These are phyloP conservation scores for Microcebus tavaratra DNA, from an alignment of 2,113 vertebrate genomes.

Conservation along the genomic window DNA sequence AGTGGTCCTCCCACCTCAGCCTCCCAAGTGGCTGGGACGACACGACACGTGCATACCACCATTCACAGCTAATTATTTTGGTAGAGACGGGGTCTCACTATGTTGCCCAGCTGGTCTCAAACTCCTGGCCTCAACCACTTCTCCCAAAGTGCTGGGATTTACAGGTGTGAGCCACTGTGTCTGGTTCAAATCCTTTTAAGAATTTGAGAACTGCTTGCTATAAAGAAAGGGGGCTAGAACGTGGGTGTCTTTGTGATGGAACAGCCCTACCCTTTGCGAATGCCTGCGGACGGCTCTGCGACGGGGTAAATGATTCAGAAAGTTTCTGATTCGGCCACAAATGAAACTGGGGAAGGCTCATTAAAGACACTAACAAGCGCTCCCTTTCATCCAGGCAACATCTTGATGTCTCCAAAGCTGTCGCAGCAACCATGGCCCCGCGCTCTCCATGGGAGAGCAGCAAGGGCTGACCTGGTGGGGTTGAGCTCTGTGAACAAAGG, in stretches of 20 bases:
- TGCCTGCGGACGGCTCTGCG: not conserved
- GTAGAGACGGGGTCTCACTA: too few relatives aligned
- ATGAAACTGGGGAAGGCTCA: conserved; percentile 55
- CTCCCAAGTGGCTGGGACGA: too few relatives aligned
- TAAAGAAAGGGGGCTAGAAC: not conserved
- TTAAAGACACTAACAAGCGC: not conserved
- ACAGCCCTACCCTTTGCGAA: not conserved
- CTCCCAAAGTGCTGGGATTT: too few relatives aligned
- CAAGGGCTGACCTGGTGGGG: not conserved
- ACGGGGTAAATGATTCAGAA: conserved; percentile 63
- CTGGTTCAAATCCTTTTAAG: not conserved
- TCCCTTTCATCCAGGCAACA: conserved; percentile 17
- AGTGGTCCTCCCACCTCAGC: too few relatives aligned
- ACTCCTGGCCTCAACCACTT: too few relatives aligned
- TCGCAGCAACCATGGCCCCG: not conserved
- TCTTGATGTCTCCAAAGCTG: not conserved
- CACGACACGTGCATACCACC: too few relatives aligned
- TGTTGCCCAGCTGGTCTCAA: too few relatives aligned
- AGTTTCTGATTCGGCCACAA: conserved; percentile 47
- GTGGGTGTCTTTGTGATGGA: not conserved
- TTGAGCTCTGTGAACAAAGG: not conserved
- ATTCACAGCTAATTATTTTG: too few relatives aligned
- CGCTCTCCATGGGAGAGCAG: not conserved
- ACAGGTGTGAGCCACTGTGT: too few relatives aligned
- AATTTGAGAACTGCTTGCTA: not conserved